Evolutionary conservation across 2,888 invertebrate species (phyloP).

Genomic region (Chironomus tentans): DNA sequence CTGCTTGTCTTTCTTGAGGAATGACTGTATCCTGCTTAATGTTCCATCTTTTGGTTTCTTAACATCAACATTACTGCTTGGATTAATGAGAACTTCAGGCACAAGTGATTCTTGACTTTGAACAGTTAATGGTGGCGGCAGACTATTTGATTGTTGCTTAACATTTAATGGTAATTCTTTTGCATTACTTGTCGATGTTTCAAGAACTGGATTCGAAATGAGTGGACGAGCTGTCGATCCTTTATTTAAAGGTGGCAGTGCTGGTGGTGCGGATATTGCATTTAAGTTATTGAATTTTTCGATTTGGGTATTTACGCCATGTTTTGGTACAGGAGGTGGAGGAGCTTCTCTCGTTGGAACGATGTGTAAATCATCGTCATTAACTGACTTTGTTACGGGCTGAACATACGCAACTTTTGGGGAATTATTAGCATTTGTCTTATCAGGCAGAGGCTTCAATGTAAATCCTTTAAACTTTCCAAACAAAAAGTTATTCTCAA

Average conservation of each 20-base stretch:
- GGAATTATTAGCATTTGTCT: slow-evolving; percentile 34
- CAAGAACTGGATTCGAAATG: slow-evolving; percentile 72
- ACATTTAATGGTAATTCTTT: slow-evolving; percentile 59
- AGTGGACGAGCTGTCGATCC: slow-evolving; percentile 58
- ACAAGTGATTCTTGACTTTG: slow-evolving; percentile 30
- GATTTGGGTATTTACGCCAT: slow-evolving; percentile 36
- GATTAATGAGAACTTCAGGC: slow-evolving; percentile 21
- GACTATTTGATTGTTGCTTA: slow-evolving; percentile 29
- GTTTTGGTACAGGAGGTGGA: slow-evolving; percentile 46
- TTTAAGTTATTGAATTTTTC: slow-evolving; percentile 31
- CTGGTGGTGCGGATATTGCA: slow-evolving; percentile 40
- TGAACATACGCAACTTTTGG: slow-evolving; percentile 49
- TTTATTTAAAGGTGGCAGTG: slow-evolving; percentile 55
- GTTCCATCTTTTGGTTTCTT: slow-evolving; percentile 53
- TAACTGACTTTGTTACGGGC: slow-evolving; percentile 35
- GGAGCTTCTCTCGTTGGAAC: slow-evolving; percentile 51
- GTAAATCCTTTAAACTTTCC: slow-evolving; percentile 83
- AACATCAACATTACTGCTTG: not conserved
- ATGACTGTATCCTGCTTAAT: slow-evolving; percentile 65
- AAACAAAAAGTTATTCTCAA: slow-evolving; percentile 56
- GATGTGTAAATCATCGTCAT: slow-evolving; percentile 33
- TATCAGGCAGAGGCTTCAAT: slow-evolving; percentile 43
- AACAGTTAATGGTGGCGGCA: slow-evolving; percentile 43
- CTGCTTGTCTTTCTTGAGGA: slow-evolving; percentile 53
- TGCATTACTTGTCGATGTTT: slow-evolving; percentile 71